phyloP scores from a whole-genome alignment of 2,888 invertebrate species.

The Heliothis peltigera region DNA sequence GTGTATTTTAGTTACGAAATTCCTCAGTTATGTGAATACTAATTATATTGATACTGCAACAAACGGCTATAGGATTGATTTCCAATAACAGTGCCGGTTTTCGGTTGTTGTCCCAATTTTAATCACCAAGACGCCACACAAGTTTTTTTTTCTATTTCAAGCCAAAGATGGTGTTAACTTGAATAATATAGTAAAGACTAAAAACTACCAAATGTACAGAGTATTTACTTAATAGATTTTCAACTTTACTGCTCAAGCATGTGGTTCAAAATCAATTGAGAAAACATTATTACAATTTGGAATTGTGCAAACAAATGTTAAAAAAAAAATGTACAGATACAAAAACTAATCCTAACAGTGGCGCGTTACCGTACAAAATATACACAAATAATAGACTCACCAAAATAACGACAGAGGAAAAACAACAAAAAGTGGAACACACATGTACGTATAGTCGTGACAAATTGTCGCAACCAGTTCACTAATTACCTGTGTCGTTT shows the following conservation, averaged over 20 bases:
- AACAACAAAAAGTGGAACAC: constrained; percentile 33
- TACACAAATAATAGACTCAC: constrained; percentile 38
- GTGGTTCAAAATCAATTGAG: no score
- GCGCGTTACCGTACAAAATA: constrained; percentile 20
- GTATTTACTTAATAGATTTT: no score
- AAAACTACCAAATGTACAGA: no score
- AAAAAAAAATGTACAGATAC: background rate
- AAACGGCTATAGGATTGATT: background rate
- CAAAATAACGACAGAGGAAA: constrained; percentile 37
- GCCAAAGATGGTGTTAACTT: background rate
- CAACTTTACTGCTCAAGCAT: no score
- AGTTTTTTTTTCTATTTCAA: background rate
- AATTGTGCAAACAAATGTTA: background rate
- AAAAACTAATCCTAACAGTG: constrained; percentile 1
- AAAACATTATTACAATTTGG: no score
- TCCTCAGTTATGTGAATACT: background rate
- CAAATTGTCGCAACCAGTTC: constrained; percentile 62
- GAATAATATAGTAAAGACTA: no score
- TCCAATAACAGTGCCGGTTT: background rate
- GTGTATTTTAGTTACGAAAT: background rate
- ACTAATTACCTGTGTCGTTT: constrained; percentile 66
- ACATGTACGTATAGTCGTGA: constrained; percentile 61
- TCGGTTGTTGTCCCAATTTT: background rate
- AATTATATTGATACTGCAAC: background rate
- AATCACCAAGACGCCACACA: background rate